These are phyloP conservation scores for Adoxophyes honmai DNA, from an alignment of 1,140 invertebrate species.

Conservation along the genomic window DNA sequence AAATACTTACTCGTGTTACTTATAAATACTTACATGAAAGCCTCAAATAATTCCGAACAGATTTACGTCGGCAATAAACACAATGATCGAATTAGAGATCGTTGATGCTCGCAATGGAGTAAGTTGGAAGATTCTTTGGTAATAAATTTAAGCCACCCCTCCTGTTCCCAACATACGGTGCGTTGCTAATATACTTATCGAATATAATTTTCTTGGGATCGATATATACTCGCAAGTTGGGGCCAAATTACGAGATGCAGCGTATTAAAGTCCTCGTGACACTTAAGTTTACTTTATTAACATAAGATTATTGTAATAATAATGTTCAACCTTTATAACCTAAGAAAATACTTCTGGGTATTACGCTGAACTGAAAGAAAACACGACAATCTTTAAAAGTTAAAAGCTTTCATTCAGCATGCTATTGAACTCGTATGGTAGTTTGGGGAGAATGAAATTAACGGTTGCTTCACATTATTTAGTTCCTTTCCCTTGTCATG, in stretches of 20 bases:
- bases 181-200: conserved; percentile 40
- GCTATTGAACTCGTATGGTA: not conserved
- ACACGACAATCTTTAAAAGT: no score
- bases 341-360: no score
- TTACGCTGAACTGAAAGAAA: no score
- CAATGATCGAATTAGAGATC: conserved; percentile 48
- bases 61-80: conserved; percentile 17
- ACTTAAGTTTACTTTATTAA: no score
- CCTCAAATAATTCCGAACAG: no score
- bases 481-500: conserved; percentile 17
- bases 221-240: not conserved
- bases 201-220: conserved; percentile 18
- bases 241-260: not conserved
- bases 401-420: no score
- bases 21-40: no score
- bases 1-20: no score
- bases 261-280: no score
- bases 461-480: not conserved
- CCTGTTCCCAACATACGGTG: conserved; percentile 48
- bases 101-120: conserved; percentile 49
- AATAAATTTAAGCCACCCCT: conserved; percentile 47
- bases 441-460: conserved; percentile 3
- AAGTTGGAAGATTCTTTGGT: conserved; percentile 41
- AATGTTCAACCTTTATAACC: no score
- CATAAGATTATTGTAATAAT: no score